Percentiles rank a stretch among this genome's conserved stretches.
phyloP scores from a whole-genome alignment of 2,888 invertebrate genomes.

The Cheilosia scutellata region DNA sequence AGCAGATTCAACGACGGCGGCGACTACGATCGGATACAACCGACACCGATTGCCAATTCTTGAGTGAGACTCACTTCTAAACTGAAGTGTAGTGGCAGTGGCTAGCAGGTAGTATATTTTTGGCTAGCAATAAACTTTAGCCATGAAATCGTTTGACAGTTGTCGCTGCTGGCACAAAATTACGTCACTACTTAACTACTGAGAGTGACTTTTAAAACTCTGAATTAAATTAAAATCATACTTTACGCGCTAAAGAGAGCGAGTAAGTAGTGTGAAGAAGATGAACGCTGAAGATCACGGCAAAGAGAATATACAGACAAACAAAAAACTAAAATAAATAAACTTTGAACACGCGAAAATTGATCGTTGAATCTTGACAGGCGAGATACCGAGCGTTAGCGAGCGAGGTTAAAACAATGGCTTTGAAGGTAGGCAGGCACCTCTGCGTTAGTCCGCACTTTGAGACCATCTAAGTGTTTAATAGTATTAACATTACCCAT shows the following conservation, averaged over 20 bases:
- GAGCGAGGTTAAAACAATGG: too few species aligned
- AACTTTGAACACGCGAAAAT: background rate
- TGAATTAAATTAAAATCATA: slow-evolving; percentile 7
- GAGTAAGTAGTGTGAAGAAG: background rate
- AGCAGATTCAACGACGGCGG: slow-evolving; percentile 15
- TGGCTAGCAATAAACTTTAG: slow-evolving; percentile 43
- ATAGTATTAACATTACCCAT: slow-evolving; percentile 40
- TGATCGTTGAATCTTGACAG: background rate
- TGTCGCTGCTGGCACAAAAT: background rate
- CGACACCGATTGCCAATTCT: slow-evolving; percentile 51
- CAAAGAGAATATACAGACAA: background rate
- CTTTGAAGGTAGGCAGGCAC: too few species aligned
- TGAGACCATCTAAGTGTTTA: slow-evolving; percentile 19
- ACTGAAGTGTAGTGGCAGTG: slow-evolving; percentile 30
- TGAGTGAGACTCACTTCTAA: slow-evolving; percentile 51
- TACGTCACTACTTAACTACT: slow-evolving; percentile 40
- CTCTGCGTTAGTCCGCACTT: slow-evolving; percentile 14
- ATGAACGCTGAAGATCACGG: slow-evolving; percentile 3
- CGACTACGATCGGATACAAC: slow-evolving; percentile 36
- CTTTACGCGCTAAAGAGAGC: slow-evolving; percentile 19
- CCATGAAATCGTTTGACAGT: slow-evolving; percentile 48
- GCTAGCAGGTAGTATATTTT: slow-evolving; percentile 6
- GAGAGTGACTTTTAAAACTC: slow-evolving; percentile 8
- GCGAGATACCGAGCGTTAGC: background rate
- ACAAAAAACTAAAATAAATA: background rate